A percentile compares a stretch with the other conserved stretches of the same genome.
Evolutionary conservation across 2,888 invertebrate species (phyloP).

Genomic region (Standfussiana lucernea): DNA sequence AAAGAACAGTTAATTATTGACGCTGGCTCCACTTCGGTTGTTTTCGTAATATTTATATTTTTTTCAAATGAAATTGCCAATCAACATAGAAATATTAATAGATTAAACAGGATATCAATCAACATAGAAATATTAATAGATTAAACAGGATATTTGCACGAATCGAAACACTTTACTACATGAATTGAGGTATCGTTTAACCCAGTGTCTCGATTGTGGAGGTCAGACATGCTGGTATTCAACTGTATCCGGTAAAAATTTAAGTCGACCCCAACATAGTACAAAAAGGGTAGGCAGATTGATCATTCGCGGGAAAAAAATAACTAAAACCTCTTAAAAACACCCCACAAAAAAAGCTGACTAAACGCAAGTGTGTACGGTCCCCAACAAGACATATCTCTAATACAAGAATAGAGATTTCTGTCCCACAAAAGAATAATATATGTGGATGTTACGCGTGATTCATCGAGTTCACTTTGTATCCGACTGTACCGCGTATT

Average conservation of each 20-base stretch:
- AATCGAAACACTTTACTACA: too few relatives aligned
- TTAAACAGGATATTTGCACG: too few relatives aligned
- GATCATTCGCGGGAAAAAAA: not conserved
- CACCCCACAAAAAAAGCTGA: not conserved
- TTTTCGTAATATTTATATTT: too few relatives aligned
- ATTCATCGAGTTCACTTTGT: constrained; percentile 69
- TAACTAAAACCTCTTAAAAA: not conserved
- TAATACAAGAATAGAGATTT: constrained; percentile 68
- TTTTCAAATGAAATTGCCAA: too few relatives aligned
- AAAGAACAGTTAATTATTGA: not conserved
- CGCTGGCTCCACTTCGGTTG: too few relatives aligned
- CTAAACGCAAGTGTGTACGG: constrained; percentile 19
- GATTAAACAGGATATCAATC: too few relatives aligned
- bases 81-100: too few relatives aligned
- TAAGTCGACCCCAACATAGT: too few relatives aligned
- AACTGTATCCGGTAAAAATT: too few relatives aligned
- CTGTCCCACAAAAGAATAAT: constrained; percentile 70
- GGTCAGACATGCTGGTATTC: not conserved
- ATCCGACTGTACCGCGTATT: constrained; percentile 56
- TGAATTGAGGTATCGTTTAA: not conserved
- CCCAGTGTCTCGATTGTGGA: not conserved
- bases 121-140: too few relatives aligned
- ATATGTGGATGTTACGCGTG: constrained; percentile 68
- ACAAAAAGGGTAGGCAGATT: too few relatives aligned
- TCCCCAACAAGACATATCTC: constrained; percentile 50